Conservation (phyloP, 1,140 invertebrate genomes). For the Thrips palmi region DNA sequence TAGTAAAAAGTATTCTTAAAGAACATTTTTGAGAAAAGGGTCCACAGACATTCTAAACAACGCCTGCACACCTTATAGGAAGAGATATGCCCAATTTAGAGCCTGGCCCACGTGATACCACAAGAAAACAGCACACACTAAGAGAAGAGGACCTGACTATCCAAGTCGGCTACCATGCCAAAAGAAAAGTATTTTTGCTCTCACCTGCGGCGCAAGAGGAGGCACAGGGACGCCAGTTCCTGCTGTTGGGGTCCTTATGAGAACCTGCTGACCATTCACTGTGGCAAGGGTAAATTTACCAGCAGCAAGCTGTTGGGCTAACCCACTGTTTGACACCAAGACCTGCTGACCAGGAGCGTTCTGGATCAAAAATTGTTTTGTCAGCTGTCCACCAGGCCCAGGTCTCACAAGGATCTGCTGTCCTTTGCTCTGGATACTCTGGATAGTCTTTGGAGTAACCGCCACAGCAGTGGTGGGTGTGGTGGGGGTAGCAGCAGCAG, state of each 20-base stretch:
- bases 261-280: slow-evolving; percentile 63
- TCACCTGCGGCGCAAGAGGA: slow-evolving; percentile 4
- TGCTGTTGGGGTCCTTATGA: slow-evolving; percentile 42
- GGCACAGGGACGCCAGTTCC: neutral
- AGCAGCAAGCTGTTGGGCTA: slow-evolving; percentile 54
- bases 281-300: slow-evolving; percentile 58
- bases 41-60: too few relatives aligned
- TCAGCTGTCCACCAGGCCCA: slow-evolving; percentile 21
- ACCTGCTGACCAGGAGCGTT: too few relatives aligned
- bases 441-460: neutral
- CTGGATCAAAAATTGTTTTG: too few relatives aligned
- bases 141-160: too few relatives aligned
- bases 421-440: slow-evolving; percentile 2
- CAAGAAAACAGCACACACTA: too few relatives aligned
- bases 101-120: too few relatives aligned
- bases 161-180: slow-evolving; percentile 2
- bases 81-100: too few relatives aligned
- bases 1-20: too few relatives aligned
- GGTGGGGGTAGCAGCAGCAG: slow-evolving; percentile 16
- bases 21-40: too few relatives aligned
- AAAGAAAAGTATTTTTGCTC: too few relatives aligned
- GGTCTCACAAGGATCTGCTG: slow-evolving; percentile 7
- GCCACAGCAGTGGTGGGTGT: slow-evolving; percentile 17
- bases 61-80: too few relatives aligned
- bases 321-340: slow-evolving; percentile 49